Base-by-base conservation (phyloP, 1,140 invertebrate genomes). In the Drosophila sucinea region DNA sequence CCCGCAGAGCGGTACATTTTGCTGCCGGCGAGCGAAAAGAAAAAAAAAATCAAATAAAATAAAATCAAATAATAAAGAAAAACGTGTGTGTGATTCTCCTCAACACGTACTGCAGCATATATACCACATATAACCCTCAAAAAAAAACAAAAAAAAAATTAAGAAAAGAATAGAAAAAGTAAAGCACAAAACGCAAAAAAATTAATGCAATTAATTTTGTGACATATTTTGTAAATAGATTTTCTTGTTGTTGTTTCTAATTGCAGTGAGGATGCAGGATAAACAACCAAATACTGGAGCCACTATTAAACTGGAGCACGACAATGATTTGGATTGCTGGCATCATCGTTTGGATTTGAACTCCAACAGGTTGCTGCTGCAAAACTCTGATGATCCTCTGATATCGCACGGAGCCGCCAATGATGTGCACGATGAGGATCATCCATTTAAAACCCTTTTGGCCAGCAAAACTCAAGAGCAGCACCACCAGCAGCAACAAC, bases 351-450 rank as follows among this genome's bases (percentile, higher is more conserved):
- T 81, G 23, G 85, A 89, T 2, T 58, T 84, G 41, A 79, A 72
- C 27, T 77, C 58, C 35, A 84, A 72, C 6, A 85, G 79, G 29
- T 64, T 92, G 60, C 51, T 92, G 23, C 64, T 92, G 40, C 90
- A 90, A 38, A 79, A 86, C 55, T 92, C 91, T 1, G 91, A 91
- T 60, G 91, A 92, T 73, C 91, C 91, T 0, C 55, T 92, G 35
- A 92, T 92, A 56, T 91, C 82, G 40, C 82, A 84, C 27, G 91
- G 91, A 2, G 90, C 91, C 61, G 73, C 64, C 47, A 87, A 66
- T 23, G 86, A 91, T 30, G 44, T 64, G 3, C 74, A 78, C 32
- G 91, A 92, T 41, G 91, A 92, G 68, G 91, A 92, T 61, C 89
- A 86, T 57, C 82, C 89, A n/a, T 84, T 89, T 64, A 89, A 77